Conservation (phyloP, 2,797 vertebrate genomes). For the Pseudochirops corinnae region DNA sequence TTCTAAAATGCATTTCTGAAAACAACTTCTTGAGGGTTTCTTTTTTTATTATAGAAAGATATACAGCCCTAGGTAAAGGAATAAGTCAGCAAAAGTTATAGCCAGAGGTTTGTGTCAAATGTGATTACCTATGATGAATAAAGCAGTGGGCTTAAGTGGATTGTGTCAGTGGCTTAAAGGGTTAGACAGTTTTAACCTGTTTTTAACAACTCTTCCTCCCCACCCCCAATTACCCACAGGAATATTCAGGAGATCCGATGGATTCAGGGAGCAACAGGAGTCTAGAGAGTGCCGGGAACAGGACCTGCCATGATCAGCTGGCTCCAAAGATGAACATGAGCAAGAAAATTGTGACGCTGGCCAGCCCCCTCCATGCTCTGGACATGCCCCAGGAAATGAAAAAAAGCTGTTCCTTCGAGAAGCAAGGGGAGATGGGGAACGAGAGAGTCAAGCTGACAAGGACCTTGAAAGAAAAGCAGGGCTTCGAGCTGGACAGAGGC, state of each 20-base stretch:
- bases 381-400: constrained; percentile 70
- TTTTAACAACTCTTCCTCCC: constrained; percentile 56
- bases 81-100: not conserved
- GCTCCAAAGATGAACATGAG: constrained; percentile 44
- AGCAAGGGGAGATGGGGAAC: constrained; percentile 27
- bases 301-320: constrained; percentile 50
- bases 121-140: not conserved
- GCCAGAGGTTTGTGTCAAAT: constrained; percentile 29
- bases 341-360: constrained; percentile 53
- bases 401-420: constrained; percentile 49
- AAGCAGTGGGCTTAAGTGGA: constrained; percentile 29
- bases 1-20: constrained; percentile 34
- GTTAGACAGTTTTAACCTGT: constrained; percentile 44
- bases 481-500: constrained; percentile 57
- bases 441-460: constrained; percentile 66
- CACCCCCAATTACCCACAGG: constrained; percentile 53
- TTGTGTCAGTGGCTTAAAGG: not conserved
- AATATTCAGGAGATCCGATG: constrained; percentile 8
- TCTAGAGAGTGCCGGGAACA: constrained; percentile 54
- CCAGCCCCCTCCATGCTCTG: constrained; percentile 35
- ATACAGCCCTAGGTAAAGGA: constrained; percentile 11
- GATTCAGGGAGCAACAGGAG: constrained; percentile 49
- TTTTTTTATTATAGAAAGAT: constrained; percentile 10
- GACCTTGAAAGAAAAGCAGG: constrained; percentile 74
- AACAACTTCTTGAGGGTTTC: constrained; percentile 46